Percentiles rank a stretch among this genome's conserved stretches.
Conservation (phyloP, 2,113 vertebrate species). For the Phasianus colchicus region DNA sequence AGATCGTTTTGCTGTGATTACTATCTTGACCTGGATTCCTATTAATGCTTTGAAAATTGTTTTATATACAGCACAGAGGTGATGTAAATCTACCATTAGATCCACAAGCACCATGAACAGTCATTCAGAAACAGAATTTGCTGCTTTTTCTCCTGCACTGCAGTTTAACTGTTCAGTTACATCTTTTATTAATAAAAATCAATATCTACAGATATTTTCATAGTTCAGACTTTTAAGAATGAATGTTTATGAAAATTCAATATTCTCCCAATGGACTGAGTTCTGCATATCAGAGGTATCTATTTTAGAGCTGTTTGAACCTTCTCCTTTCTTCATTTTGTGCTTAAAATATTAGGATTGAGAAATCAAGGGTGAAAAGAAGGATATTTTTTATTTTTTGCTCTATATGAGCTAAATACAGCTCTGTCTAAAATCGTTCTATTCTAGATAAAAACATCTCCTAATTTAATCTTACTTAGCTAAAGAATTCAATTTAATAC, state of each 20-base stretch:
- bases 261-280: conserved; percentile 18
- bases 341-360: conserved; percentile 7
- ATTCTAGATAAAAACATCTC: background rate
- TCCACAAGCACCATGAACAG: background rate
- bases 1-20: conserved; percentile 44
- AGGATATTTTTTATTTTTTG: background rate
- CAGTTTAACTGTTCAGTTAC: conserved; percentile 22
- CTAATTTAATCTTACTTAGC: background rate
- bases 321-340: conserved; percentile 35
- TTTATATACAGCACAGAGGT: background rate
- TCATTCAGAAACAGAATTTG: conserved; percentile 29
- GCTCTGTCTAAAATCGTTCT: background rate
- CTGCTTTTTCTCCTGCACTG: background rate
- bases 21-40: conserved; percentile 49
- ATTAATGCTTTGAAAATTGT: conserved; percentile 36
- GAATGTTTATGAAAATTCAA: conserved; percentile 41
- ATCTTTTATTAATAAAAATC: conserved; percentile 40
- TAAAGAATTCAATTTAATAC: background rate
- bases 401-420: background rate
- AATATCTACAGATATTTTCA: conserved; percentile 22
- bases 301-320: conserved; percentile 45
- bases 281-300: background rate
- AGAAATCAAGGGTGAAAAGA: background rate
- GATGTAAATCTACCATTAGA: conserved; percentile 35
- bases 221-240: conserved; percentile 48